Evolutionary conservation across 2,797 vertebrate species (phyloP).

Genomic region (Pelodytes ibericus): DNA sequence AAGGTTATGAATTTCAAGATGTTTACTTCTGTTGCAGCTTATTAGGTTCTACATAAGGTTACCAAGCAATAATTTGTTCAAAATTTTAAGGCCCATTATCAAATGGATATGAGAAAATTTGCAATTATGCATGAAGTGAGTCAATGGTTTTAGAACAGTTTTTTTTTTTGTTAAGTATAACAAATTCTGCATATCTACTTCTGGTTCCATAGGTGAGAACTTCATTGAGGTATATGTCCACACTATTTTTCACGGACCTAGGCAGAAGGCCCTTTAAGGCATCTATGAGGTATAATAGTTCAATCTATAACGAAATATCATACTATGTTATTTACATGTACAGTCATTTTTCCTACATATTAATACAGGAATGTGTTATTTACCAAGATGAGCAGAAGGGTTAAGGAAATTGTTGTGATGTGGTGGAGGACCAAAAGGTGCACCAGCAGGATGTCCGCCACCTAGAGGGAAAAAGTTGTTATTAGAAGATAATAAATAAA

Average conservation of each 20-base stretch:
- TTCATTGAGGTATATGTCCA: constrained; percentile 3
- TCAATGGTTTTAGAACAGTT: constrained; percentile 1
- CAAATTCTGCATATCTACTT: constrained; percentile 16
- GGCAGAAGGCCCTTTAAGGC: constrained; percentile 19
- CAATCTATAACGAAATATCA: constrained; percentile 1
- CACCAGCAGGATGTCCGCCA: constrained; percentile 85
- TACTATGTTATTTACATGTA: not conserved
- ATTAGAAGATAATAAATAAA: not conserved
- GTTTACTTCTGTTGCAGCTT: not conserved
- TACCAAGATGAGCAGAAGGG: constrained; percentile 91
- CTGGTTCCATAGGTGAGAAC: constrained; percentile 7
- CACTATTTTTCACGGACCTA: not conserved
- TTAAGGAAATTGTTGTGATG: constrained; percentile 93
- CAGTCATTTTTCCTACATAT: not conserved
- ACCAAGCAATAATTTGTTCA: not conserved
- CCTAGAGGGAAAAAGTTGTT: constrained; percentile 69
- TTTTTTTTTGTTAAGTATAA: not conserved
- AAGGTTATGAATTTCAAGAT: no score
- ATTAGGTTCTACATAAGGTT: not conserved
- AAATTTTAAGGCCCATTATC: not conserved
- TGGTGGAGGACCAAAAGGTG: constrained; percentile 86
- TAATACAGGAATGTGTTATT: constrained; percentile 31
- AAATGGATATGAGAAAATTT: not conserved
- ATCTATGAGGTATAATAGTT: constrained; percentile 2
- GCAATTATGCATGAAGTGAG: not conserved